phyloP scores from a whole-genome alignment of 2,797 vertebrate species.

The Gadopsis marmoratus region DNA sequence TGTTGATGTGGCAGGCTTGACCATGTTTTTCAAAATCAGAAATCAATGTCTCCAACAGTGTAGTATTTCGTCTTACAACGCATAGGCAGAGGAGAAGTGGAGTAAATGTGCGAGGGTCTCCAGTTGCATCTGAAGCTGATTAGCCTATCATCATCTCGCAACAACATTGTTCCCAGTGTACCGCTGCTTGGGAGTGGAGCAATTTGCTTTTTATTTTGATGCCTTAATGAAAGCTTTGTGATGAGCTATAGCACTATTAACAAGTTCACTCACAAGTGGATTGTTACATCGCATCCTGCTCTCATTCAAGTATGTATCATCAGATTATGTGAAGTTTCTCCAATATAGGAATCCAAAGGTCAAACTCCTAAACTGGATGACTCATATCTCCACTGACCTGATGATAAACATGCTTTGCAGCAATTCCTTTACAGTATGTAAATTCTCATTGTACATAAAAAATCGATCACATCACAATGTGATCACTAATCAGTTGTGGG shows the following conservation, averaged over 20 bases:
- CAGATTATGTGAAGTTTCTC: constrained; percentile 16
- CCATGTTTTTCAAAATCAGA: constrained; percentile 53
- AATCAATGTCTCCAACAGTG: constrained; percentile 54
- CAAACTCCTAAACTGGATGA: neutral
- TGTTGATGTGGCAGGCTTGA: constrained; percentile 73
- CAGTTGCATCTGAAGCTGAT: constrained; percentile 69
- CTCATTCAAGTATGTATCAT: constrained; percentile 1
- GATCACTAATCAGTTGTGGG: neutral
- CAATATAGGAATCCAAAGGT: constrained; percentile 2
- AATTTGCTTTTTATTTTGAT: constrained; percentile 69
- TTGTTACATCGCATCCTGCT: constrained; percentile 5
- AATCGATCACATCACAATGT: neutral
- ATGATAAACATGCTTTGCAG: neutral
- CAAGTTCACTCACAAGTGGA: constrained; percentile 54
- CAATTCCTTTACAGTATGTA: neutral
- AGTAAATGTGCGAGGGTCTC: constrained; percentile 37
- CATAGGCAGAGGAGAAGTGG: constrained; percentile 26
- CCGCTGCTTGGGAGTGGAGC: constrained; percentile 40
- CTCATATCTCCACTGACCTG: neutral
- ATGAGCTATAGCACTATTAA: constrained; percentile 61
- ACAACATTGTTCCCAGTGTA: constrained; percentile 57
- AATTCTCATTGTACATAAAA: neutral
- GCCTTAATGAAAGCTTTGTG: constrained; percentile 70
- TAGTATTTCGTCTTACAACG: constrained; percentile 39
- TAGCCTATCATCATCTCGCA: constrained; percentile 72